phyloP scores from a whole-genome alignment of 2,113 vertebrate species.

The Ophthalmolycus amberensis region DNA sequence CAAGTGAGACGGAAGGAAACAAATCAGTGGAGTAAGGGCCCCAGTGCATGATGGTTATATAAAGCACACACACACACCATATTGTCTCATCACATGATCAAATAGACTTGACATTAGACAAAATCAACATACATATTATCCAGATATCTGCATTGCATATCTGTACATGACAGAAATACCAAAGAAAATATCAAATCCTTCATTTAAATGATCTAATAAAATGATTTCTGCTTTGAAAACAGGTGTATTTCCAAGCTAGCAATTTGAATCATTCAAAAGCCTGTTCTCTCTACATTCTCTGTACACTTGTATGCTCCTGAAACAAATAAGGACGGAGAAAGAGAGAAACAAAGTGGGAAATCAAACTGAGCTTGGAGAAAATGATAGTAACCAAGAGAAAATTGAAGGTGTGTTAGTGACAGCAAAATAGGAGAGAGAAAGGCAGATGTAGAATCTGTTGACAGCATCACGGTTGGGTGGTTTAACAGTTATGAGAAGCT shows the following conservation, averaged over 20 bases:
- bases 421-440: neutral
- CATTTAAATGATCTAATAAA: too few relatives aligned
- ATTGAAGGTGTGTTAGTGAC: neutral
- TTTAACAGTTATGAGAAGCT: slow-evolving; percentile 31
- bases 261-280: neutral
- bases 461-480: slow-evolving; percentile 41
- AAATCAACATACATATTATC: neutral
- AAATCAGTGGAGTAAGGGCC: neutral
- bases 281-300: neutral
- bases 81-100: neutral
- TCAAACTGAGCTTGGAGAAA: neutral
- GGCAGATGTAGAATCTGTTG: slow-evolving; percentile 48
- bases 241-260: neutral
- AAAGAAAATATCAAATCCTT: neutral
- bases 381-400: neutral
- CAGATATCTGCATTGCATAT: neutral
- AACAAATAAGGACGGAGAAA: neutral
- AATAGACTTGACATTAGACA: neutral
- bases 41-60: neutral
- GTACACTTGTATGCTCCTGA: neutral
- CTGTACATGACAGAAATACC: neutral
- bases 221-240: neutral
- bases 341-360: neutral
- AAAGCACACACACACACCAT: neutral
- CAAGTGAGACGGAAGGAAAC: neutral